Base-by-base conservation (phyloP, 2,888 invertebrate species). In the Celastrina argiolus region DNA sequence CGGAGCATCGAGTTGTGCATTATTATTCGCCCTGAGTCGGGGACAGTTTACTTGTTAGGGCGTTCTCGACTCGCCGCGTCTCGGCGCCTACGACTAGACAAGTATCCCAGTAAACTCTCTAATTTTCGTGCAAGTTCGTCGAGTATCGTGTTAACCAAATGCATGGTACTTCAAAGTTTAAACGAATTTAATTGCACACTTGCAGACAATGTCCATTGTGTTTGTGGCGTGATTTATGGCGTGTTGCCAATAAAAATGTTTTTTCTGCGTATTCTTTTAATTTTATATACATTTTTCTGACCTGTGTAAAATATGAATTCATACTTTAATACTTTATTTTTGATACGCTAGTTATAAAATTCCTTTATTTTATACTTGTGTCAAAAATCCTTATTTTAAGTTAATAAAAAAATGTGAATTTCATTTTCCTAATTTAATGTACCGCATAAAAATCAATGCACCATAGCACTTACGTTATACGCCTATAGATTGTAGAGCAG, bases 41-140 rank as follows among this genome's bases (percentile, higher is more conserved):
- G 61, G 74, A 77, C 76, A 80, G 79, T 81, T 81, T 76, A 80
- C 81, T 85, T 81, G 83, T 84, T 83, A 82, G 81, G 74, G 75
- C 75, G 68, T 71, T 67, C 72, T 73, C 71, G 70, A 74, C 74
- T 74, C 70, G 67, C 67, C 69, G 68, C 70, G 16, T 58, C 65
- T 34, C 75, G 75, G 76, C 76, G 76, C 77, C 78, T 78, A 81
- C 77, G 77, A 75, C 75, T 75, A 71, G 75, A 80, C 73, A 79
- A 82, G 76, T 79, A 77, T 79, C 74, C 77, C 71, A 80, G 81
- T 82, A 82, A 83, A 76, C 79, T 79, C 81, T 81, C 78, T 81
- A 83, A 83, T 83, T 85, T 84, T 78, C 78, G 65, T 63, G 56
- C 63, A 65, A 72, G 66, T 68, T 69, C 64, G 63, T 68, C 64